Evolutionary conservation across 2,113 vertebrate genomes (phyloP).

Genomic region (Pontoporia blainvillei): DNA sequence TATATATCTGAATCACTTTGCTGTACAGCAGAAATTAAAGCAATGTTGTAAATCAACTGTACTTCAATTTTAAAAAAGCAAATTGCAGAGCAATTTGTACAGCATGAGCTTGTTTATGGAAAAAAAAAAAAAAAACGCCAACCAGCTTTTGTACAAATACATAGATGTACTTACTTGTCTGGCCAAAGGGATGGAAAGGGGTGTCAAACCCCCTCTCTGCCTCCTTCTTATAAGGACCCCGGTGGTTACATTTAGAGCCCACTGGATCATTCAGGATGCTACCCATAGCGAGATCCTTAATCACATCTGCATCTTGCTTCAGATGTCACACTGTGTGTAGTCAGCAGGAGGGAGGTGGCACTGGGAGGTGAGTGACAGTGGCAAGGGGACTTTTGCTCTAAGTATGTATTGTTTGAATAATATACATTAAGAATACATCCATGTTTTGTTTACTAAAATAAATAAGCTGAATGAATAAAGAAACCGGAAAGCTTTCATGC

Average conservation of each 20-base stretch:
- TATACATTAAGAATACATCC: rapidly evolving
- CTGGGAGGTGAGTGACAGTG: rapidly evolving
- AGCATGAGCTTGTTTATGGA: neutral
- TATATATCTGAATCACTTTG: too few species aligned
- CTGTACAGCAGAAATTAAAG: too few species aligned
- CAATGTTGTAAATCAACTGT: too few species aligned
- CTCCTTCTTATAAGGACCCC: neutral
- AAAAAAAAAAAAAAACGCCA: neutral
- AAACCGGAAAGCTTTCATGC: rapidly evolving
- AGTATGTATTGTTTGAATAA: neutral
- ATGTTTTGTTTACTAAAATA: neutral
- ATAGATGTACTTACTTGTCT: neutral
- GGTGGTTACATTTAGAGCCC: neutral
- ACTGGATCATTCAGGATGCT: rapidly evolving
- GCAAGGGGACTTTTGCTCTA: rapidly evolving
- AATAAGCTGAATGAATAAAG: neutral
- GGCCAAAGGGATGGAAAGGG: rapidly evolving
- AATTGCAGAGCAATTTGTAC: neutral
- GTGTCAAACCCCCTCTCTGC: neutral
- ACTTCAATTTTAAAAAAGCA: too few species aligned
- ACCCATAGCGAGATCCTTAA: neutral
- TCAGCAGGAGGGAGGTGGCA: neutral
- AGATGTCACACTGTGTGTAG: neutral
- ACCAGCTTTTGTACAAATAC: neutral
- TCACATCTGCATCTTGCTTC: neutral